Conservation (phyloP, 2,797 vertebrate genomes). For the Danio choprae region DNA sequence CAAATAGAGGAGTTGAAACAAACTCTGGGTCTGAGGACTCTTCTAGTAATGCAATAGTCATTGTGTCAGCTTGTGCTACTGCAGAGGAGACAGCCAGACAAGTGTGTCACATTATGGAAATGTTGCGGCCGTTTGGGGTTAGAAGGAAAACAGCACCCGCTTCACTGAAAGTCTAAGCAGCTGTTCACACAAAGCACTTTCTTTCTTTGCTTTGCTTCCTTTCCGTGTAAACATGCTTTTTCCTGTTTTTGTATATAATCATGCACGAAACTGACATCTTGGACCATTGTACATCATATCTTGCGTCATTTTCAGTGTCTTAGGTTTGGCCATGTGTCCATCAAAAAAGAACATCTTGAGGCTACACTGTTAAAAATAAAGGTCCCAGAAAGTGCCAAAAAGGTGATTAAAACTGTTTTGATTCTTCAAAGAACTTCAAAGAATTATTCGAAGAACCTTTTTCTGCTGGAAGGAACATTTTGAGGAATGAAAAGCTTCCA, state of each 20-base stretch:
- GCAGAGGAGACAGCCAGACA: slow-evolving; percentile 28
- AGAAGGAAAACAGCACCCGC: slow-evolving; percentile 25
- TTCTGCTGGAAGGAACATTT: too few relatives aligned
- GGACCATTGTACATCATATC: not conserved
- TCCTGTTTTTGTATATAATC: not conserved
- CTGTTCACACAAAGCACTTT: not conserved
- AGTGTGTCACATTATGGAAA: slow-evolving; percentile 28
- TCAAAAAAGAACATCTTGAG: too few relatives aligned
- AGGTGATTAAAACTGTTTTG: too few relatives aligned
- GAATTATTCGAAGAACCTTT: too few relatives aligned
- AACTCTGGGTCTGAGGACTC: slow-evolving; percentile 69
- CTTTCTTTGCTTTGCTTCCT: not conserved
- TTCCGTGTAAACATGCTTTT: not conserved
- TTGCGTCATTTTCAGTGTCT: not conserved
- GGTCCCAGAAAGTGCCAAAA: too few relatives aligned
- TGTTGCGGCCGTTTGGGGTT: not conserved
- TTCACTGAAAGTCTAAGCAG: not conserved
- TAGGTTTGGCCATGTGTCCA: too few relatives aligned
- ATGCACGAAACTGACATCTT: not conserved
- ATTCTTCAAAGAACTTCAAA: too few relatives aligned
- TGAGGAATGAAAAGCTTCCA: too few relatives aligned
- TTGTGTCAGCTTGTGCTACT: slow-evolving; percentile 42
- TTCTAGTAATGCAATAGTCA: slow-evolving; percentile 62
- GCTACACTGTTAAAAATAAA: too few relatives aligned
- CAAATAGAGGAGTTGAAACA: slow-evolving; percentile 83